phyloP scores from a whole-genome alignment of 2,113 vertebrate genomes.

The Pardalotus punctatus region DNA sequence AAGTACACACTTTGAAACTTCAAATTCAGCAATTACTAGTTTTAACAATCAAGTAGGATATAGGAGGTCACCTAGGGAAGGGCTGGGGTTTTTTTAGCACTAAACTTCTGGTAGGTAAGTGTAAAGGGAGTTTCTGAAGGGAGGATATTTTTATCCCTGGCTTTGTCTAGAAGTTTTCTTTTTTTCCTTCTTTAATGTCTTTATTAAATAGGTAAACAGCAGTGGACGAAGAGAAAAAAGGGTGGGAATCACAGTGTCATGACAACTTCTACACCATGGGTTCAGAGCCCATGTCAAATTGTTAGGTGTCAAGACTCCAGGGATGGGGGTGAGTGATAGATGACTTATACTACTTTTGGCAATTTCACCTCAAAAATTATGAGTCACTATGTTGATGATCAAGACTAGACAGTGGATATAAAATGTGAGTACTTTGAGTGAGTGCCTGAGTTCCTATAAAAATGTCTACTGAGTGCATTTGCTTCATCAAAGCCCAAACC shows the following conservation, averaged over 20 bases:
- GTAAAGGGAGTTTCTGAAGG: background rate
- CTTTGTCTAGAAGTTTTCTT: background rate
- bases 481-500: conserved; percentile 37
- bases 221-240: background rate
- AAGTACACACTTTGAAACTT: background rate
- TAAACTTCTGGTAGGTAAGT: background rate
- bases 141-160: background rate
- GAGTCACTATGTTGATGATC: background rate
- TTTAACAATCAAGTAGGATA: background rate
- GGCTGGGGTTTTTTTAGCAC: background rate
- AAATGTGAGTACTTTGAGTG: background rate
- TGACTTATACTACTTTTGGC: background rate
- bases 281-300: background rate
- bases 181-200: background rate
- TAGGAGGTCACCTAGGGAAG: background rate
- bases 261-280: background rate
- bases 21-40: background rate
- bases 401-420: background rate
- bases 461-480: background rate
- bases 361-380: background rate
- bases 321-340: background rate
- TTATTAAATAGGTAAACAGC: background rate
- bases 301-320: background rate
- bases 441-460: background rate
- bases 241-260: background rate